These are phyloP conservation scores for Dasysyrphus albostriatus DNA, from an alignment of 2,888 invertebrate genomes.

Conservation along the genomic window DNA sequence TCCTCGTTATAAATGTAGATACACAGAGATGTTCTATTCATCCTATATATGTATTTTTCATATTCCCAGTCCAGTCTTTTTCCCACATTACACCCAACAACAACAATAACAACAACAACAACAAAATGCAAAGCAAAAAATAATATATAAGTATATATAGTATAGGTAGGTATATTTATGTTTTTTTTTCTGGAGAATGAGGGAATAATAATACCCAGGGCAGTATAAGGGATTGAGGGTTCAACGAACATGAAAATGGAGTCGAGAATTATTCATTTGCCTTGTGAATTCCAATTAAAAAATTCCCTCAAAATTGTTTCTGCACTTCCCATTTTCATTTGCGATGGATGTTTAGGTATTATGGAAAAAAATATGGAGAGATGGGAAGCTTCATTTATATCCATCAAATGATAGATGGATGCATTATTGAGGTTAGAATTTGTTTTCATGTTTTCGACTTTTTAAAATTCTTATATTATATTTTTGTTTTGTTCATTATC, in stretches of 20 bases:
- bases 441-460: background rate
- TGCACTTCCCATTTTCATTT: slow-evolving; percentile 2
- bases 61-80: slow-evolving; percentile 29
- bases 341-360: slow-evolving; percentile 24
- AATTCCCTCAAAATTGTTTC: slow-evolving; percentile 41
- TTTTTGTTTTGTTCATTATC: background rate
- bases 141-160: background rate
- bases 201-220: slow-evolving; percentile 33
- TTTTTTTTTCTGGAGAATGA: slow-evolving; percentile 6
- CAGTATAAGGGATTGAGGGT: slow-evolving; percentile 16
- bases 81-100: slow-evolving; percentile 28
- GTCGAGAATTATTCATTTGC: slow-evolving; percentile 42
- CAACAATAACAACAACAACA: slow-evolving; percentile 8
- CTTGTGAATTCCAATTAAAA: slow-evolving; percentile 48
- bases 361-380: background rate
- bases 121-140: slow-evolving; percentile 13
- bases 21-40: background rate
- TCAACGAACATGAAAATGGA: slow-evolving; percentile 35
- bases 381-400: background rate
- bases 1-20: slow-evolving; percentile 6
- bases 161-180: background rate
- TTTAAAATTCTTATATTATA: background rate
- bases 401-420: background rate
- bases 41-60: background rate
- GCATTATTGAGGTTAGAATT: slow-evolving; percentile 5